Conservation (phyloP, 2,888 invertebrate species). For the Emmelina monodactyla region DNA sequence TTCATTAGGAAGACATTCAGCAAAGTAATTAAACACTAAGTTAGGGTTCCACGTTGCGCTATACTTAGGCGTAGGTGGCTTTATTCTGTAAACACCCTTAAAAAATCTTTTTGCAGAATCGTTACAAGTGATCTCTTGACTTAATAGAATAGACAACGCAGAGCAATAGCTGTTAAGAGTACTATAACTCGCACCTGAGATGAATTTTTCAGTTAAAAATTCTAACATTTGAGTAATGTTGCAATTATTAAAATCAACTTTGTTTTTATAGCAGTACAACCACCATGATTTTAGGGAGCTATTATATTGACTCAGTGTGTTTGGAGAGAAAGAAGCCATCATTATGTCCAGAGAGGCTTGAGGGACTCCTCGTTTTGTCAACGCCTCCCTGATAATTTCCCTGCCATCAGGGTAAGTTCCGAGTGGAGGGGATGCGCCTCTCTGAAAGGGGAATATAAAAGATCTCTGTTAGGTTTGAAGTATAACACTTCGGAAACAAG, state of each 20-base stretch:
- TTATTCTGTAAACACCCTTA: constrained; percentile 9
- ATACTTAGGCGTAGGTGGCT: constrained; percentile 12
- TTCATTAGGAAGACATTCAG: neutral
- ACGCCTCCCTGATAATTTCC: constrained; percentile 9
- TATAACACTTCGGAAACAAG: neutral
- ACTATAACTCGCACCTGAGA: neutral
- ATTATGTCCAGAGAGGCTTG: constrained; percentile 10
- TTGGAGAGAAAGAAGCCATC: constrained; percentile 4
- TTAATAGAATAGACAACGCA: constrained; percentile 1
- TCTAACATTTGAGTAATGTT: neutral
- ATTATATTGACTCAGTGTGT: constrained; percentile 4
- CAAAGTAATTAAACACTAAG: constrained; percentile 11
- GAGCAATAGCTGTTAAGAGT: constrained; percentile 2
- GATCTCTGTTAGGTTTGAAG: neutral
- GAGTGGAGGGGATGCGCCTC: constrained; percentile 6
- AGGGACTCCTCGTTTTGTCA: constrained; percentile 2
- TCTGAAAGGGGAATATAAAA: constrained; percentile 8
- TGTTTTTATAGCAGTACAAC: neutral
- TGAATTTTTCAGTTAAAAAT: neutral
- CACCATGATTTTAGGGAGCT: constrained; percentile 2
- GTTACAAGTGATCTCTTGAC: constrained; percentile 6
- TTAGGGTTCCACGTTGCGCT: constrained; percentile 20
- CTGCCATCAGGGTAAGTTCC: constrained; percentile 9
- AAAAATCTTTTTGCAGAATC: constrained; percentile 10
- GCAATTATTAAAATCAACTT: neutral